Evolutionary conservation across 2,113 vertebrate genomes (phyloP).

Genomic region (Talpa occidentalis): DNA sequence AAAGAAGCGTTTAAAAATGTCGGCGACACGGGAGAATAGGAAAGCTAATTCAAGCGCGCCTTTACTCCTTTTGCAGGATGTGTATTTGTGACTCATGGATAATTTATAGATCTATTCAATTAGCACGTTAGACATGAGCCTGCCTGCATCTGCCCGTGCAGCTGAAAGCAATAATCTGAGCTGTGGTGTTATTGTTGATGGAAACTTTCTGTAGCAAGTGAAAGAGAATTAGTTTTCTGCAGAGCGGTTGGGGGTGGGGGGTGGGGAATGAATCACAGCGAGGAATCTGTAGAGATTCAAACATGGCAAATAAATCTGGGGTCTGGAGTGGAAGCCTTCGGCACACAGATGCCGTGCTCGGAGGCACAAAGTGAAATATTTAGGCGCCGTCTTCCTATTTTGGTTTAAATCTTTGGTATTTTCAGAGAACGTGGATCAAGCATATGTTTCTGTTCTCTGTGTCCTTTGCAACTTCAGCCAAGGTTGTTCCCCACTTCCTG

Average conservation of each 20-base stretch:
- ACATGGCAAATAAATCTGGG: slow-evolving; percentile 46
- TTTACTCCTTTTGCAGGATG: slow-evolving; percentile 26
- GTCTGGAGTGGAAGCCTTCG: neutral
- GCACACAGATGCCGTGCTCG: slow-evolving; percentile 32
- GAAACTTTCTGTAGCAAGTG: slow-evolving; percentile 45
- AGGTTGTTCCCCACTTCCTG: neutral
- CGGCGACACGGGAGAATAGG: neutral
- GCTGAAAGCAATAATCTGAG: slow-evolving; percentile 62
- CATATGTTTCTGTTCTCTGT: neutral
- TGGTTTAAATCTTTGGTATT: slow-evolving; percentile 53
- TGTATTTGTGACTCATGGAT: neutral
- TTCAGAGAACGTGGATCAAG: neutral
- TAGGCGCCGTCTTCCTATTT: neutral
- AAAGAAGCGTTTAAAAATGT: slow-evolving; percentile 47
- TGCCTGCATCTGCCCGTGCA: neutral
- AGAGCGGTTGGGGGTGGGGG: neutral
- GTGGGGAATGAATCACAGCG: slow-evolving; percentile 43
- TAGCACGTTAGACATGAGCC: slow-evolving; percentile 56
- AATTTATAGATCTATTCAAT: slow-evolving; percentile 75
- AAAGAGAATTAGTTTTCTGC: neutral
- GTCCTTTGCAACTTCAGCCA: neutral
- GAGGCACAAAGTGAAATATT: slow-evolving; percentile 29
- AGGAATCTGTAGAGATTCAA: slow-evolving; percentile 23
- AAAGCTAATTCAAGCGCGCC: neutral
- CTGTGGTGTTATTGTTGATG: slow-evolving; percentile 52